phyloP scores from a whole-genome alignment of 2,113 vertebrate genomes.

The Abramis brama region DNA sequence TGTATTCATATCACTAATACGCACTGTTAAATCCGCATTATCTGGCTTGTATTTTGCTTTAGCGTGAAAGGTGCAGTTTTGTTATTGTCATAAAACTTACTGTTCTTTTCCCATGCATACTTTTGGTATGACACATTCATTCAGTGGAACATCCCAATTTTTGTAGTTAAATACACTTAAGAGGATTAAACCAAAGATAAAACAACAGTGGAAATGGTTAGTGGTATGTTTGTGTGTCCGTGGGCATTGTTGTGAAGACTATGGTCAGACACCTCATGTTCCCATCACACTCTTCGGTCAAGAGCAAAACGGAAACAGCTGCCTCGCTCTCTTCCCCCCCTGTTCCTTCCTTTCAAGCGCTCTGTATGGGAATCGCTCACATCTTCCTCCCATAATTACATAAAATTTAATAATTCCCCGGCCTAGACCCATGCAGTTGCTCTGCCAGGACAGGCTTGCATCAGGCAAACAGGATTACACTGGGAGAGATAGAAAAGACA shows the following conservation, averaged over 20 bases:
- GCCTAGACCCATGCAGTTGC: neutral
- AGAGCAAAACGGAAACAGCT: neutral
- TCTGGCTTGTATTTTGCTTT: too few relatives aligned
- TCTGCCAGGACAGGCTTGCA: constrained; percentile 8
- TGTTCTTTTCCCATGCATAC: constrained; percentile 1
- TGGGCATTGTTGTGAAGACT: neutral
- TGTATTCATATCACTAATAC: neutral
- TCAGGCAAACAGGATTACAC: constrained; percentile 59
- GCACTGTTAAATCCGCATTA: too few relatives aligned
- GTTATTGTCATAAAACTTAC: neutral
- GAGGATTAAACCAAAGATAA: neutral
- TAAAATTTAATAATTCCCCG: neutral
- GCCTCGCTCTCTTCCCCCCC: neutral
- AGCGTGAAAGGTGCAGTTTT: neutral
- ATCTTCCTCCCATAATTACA: constrained; percentile 16
- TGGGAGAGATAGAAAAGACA: constrained; percentile 46
- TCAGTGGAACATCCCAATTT: neutral
- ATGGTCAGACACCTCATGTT: neutral
- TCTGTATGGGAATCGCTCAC: neutral
- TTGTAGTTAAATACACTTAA: neutral
- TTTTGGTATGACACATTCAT: neutral
- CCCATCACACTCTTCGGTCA: neutral
- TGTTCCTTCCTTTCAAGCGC: neutral
- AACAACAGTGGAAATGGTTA: neutral
- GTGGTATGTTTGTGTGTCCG: neutral